Evolutionary conservation across 2,797 vertebrate genomes (phyloP).

Genomic region (Anomalospiza imberbis): DNA sequence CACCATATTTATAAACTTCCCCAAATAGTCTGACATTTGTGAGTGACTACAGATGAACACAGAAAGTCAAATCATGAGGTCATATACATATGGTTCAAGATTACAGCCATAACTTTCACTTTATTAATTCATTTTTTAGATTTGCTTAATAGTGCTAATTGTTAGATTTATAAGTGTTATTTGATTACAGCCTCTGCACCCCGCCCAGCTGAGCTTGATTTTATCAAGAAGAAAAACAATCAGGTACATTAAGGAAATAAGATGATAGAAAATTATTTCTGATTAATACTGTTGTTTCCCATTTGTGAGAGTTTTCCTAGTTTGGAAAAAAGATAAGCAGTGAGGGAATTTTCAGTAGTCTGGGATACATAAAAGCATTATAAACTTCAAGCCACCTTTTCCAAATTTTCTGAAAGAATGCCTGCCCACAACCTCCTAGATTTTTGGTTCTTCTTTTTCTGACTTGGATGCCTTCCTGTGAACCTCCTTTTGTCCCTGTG

Average conservation of each 20-base stretch:
- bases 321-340: background rate
- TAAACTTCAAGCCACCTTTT: background rate
- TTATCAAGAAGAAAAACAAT: background rate
- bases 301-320: background rate
- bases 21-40: background rate
- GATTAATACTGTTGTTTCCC: background rate
- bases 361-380: background rate
- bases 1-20: background rate
- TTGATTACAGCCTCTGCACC: background rate
- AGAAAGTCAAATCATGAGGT: background rate
- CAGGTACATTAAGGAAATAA: background rate
- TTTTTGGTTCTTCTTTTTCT: background rate
- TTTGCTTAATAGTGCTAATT: background rate
- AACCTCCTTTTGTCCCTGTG: background rate
- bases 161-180: background rate
- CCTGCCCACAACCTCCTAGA: background rate
- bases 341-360: background rate
- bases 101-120: background rate
- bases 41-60: background rate
- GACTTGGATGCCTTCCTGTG: background rate
- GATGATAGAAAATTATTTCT: background rate
- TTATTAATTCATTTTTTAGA: background rate
- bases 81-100: background rate
- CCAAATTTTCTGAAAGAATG: background rate
- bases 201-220: background rate